These are phyloP conservation scores for Tholera decimalis DNA, from an alignment of 2,888 invertebrate genomes.

Conservation along the genomic window DNA sequence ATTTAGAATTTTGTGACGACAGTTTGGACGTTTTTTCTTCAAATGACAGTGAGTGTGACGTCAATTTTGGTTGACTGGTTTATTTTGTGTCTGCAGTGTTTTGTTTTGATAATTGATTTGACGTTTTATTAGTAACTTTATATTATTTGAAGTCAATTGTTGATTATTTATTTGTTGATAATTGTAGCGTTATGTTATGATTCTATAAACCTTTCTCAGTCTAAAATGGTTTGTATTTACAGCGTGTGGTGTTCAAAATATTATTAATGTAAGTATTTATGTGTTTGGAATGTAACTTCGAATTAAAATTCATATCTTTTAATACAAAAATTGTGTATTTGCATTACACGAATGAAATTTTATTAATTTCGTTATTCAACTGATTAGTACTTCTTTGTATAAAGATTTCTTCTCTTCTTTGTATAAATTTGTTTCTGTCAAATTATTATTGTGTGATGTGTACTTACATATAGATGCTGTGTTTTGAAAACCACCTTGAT, in stretches of 20 bases:
- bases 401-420: no score
- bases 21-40: constrained; percentile 17
- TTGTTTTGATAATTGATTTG: neutral
- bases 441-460: neutral
- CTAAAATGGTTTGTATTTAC: neutral
- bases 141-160: neutral
- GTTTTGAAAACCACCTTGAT: neutral
- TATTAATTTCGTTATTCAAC: neutral
- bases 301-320: neutral
- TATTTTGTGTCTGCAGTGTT: neutral
- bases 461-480: constrained; percentile 17
- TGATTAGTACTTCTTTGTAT: neutral
- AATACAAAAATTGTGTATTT: no score
- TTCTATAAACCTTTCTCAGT: neutral
- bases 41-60: constrained; percentile 18
- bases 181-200: neutral
- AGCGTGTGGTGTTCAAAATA: no score
- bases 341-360: neutral
- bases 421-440: neutral
- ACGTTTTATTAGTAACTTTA: neutral
- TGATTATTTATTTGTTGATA: neutral
- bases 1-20: constrained; percentile 45
- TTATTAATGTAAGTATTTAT: neutral
- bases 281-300: neutral
- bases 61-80: constrained; percentile 25